phyloP scores from a whole-genome alignment of 2,888 invertebrate genomes.

The Creontiades dilutus region DNA sequence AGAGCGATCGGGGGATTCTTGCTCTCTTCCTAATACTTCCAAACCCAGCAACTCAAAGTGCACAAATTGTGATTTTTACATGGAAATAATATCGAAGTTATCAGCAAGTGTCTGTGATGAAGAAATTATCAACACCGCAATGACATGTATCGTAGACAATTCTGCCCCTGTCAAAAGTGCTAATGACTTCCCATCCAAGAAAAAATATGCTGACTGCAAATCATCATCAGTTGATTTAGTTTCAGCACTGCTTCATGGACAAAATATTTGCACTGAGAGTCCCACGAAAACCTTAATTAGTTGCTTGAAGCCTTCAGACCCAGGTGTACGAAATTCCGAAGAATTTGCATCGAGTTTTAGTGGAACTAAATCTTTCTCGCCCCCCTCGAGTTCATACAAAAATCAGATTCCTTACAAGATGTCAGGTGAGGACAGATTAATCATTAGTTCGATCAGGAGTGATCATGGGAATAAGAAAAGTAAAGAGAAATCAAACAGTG shows the following conservation, averaged over 20 bases:
- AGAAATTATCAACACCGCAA: neutral
- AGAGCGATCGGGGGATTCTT: neutral
- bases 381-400: too few relatives aligned
- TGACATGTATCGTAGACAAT: neutral
- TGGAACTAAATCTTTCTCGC: too few relatives aligned
- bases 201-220: too few relatives aligned
- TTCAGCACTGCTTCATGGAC: neutral
- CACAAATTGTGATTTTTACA: neutral
- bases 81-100: conserved; percentile 11
- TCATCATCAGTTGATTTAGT: neutral
- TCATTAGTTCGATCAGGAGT: neutral
- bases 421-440: neutral
- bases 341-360: too few relatives aligned
- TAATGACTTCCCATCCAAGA: too few relatives aligned
- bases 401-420: too few relatives aligned
- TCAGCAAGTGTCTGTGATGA: neutral
- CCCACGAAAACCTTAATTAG: neutral
- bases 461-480: neutral
- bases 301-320: too few relatives aligned
- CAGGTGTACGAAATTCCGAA: too few relatives aligned
- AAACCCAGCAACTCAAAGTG: neutral
- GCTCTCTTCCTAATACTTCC: neutral
- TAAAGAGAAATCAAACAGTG: neutral
- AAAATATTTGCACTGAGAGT: neutral
- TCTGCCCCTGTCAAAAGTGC: too few relatives aligned